Evolutionary conservation across 1,140 invertebrate genomes (phyloP).

Genomic region (Oscheius sp.): DNA sequence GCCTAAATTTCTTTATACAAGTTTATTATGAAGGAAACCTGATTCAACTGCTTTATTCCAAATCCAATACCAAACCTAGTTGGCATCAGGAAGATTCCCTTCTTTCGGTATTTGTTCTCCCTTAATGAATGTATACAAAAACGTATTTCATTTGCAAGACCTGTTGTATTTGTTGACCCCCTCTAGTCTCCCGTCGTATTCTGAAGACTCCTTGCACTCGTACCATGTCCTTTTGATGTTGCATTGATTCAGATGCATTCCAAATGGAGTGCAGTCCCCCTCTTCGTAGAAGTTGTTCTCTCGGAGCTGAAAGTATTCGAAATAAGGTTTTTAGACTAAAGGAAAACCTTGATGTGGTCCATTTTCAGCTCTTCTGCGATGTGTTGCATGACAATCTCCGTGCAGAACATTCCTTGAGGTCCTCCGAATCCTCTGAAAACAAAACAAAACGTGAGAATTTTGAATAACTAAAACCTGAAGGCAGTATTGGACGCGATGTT

Average conservation of each 20-base stretch:
- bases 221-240: slow-evolving; percentile 77
- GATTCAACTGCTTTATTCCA: slow-evolving; percentile 76
- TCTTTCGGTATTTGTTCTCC: slow-evolving; percentile 79
- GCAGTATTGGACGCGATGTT: slow-evolving; percentile 75
- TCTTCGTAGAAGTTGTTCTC: slow-evolving; percentile 78
- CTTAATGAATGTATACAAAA: slow-evolving; percentile 45
- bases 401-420: slow-evolving; percentile 35
- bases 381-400: slow-evolving; percentile 57
- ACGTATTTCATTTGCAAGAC: too few relatives aligned
- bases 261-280: slow-evolving; percentile 76
- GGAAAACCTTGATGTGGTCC: slow-evolving; percentile 65
- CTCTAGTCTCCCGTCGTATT: slow-evolving; percentile 69
- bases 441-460: neutral
- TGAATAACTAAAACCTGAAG: slow-evolving; percentile 63
- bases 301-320: slow-evolving; percentile 65
- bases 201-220: slow-evolving; percentile 74
- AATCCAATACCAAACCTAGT: slow-evolving; percentile 87
- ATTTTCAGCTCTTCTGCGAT: slow-evolving; percentile 73
- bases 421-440: slow-evolving; percentile 31
- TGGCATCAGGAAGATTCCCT: slow-evolving; percentile 80
- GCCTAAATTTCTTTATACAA: slow-evolving; percentile 55
- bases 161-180: slow-evolving; percentile 74
- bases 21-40: slow-evolving; percentile 63
- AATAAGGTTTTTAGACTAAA: neutral
- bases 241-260: slow-evolving; percentile 74